phyloP scores from a whole-genome alignment of 2,797 vertebrate genomes.

The Acropternis orthonyx region DNA sequence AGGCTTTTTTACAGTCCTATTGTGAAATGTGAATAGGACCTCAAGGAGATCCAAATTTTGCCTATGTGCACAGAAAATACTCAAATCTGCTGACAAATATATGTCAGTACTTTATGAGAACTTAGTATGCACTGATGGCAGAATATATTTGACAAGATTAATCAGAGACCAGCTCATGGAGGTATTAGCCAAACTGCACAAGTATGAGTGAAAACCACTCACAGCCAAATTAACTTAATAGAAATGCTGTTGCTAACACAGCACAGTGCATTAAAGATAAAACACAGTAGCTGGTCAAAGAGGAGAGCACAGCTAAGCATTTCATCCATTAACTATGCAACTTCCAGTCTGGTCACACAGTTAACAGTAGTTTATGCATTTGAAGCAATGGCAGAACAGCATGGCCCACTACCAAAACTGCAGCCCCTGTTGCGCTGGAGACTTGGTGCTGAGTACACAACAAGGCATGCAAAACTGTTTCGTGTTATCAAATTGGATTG shows the following conservation, averaged over 20 bases:
- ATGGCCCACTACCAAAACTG: not conserved
- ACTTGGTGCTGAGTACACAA: not conserved
- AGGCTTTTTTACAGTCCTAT: not conserved
- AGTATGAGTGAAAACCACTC: not conserved
- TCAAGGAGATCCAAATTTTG: not conserved
- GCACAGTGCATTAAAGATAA: not conserved
- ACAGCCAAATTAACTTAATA: slow-evolving; percentile 26
- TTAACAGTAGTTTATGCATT: not conserved
- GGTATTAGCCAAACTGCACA: not conserved
- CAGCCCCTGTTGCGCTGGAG: not conserved
- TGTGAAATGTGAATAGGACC: not conserved
- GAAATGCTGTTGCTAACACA: not conserved
- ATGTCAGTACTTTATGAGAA: not conserved
- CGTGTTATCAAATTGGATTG: not conserved
- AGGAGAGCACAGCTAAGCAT: not conserved
- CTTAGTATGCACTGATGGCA: not conserved
- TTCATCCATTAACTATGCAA: not conserved
- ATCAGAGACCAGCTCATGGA: not conserved
- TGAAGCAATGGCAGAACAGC: not conserved
- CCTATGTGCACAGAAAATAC: not conserved
- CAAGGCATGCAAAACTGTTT: not conserved
- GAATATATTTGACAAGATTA: slow-evolving; percentile 31
- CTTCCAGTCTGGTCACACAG: not conserved
- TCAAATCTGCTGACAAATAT: slow-evolving; percentile 26
- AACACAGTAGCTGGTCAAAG: not conserved